A percentile compares a stretch with the other conserved stretches of the same genome.
phyloP scores from a whole-genome alignment of 2,113 vertebrate species.

The Nycticorax nycticorax region DNA sequence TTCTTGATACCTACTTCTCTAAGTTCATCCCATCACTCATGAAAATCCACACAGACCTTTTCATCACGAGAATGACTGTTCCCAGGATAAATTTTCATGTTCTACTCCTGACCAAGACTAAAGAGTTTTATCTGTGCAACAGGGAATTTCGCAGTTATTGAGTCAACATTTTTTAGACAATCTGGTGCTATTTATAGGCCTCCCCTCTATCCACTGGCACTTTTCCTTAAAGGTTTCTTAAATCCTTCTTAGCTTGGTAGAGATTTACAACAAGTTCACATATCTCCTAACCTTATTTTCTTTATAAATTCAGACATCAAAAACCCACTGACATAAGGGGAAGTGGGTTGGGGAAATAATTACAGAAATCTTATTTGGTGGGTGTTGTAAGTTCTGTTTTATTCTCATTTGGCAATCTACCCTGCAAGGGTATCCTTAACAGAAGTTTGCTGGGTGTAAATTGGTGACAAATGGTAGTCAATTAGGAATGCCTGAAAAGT shows the following conservation, averaged over 20 bases:
- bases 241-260: not conserved
- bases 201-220: not conserved
- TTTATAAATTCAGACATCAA: not conserved
- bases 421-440: not conserved
- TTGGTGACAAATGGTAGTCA: not conserved
- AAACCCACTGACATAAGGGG: not conserved
- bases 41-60: not conserved
- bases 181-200: not conserved
- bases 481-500: conserved; percentile 8
- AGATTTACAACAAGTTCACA: not conserved
- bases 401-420: not conserved
- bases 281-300: not conserved
- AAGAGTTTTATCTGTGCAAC: not conserved
- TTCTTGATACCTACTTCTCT: not conserved
- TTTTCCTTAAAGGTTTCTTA: not conserved
- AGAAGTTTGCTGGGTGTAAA: not conserved
- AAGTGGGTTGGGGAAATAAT: not conserved
- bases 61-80: not conserved
- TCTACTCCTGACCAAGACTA: not conserved
- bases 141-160: not conserved
- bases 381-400: not conserved
- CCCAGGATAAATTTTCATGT: not conserved
- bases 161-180: not conserved
- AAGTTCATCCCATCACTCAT: not conserved
- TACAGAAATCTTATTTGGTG: not conserved